Evolutionary conservation across 1,140 invertebrate species (phyloP).

Genomic region (Neoseiulus cucumeris): DNA sequence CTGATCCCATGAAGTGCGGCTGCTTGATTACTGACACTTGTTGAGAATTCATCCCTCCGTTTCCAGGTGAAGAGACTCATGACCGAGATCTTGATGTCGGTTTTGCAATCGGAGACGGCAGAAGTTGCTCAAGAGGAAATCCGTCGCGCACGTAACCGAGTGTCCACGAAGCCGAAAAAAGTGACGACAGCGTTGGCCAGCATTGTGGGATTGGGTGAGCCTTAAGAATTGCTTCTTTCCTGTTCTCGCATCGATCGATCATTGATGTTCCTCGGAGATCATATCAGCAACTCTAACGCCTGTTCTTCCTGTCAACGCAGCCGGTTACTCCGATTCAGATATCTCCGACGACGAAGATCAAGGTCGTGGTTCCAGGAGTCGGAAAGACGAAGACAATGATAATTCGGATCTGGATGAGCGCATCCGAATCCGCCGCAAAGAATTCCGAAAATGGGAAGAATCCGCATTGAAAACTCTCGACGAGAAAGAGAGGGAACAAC

Average conservation of each 20-base stretch:
- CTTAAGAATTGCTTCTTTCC: background rate
- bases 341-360: background rate
- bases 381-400: background rate
- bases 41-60: conserved; percentile 2
- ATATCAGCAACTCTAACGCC: background rate
- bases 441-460: background rate
- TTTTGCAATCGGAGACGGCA: conserved; percentile 5
- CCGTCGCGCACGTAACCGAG: conserved; percentile 20
- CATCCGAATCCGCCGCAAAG: background rate
- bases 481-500: background rate
- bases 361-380: no score
- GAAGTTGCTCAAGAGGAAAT: background rate
- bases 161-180: conserved; percentile 28
- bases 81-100: conserved; percentile 1
- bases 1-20: no score
- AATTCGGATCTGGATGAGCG: background rate
- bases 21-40: no score
- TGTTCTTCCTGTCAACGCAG: background rate
- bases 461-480: background rate
- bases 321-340: conserved; percentile 2
- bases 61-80: background rate
- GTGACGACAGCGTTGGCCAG: background rate
- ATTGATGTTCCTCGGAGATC: background rate
- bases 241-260: background rate
- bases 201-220: background rate